phyloP scores from a whole-genome alignment of 1,140 invertebrate species.

The Sitobion miscanthi region DNA sequence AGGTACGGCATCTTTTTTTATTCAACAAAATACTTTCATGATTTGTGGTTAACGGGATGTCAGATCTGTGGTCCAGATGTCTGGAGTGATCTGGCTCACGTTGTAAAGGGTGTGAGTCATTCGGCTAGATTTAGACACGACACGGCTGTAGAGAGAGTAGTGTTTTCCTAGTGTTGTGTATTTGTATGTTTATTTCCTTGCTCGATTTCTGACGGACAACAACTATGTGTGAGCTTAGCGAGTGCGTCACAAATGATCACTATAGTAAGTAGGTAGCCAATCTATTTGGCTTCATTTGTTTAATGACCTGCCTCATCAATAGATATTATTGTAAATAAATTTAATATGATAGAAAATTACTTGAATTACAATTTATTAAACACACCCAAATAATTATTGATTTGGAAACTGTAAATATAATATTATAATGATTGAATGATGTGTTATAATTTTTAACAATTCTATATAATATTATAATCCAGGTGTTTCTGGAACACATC shows the following conservation, averaged over 20 bases:
- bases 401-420: neutral
- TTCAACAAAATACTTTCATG: slow-evolving; percentile 38
- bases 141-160: slow-evolving; percentile 49
- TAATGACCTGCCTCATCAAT: neutral
- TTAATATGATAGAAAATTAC: neutral
- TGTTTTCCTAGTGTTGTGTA: slow-evolving; percentile 48
- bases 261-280: slow-evolving; percentile 48
- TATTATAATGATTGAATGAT: neutral
- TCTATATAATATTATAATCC: neutral
- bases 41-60: slow-evolving; percentile 49
- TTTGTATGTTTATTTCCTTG: slow-evolving; percentile 56
- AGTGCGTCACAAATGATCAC: slow-evolving; percentile 47
- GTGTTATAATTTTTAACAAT: neutral
- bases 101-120: slow-evolving; percentile 55
- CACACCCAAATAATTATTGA: neutral
- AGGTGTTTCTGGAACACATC: slow-evolving; percentile 40
- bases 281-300: neutral
- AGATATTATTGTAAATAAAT: neutral
- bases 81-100: slow-evolving; percentile 56
- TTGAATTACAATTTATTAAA: neutral
- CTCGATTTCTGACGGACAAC: slow-evolving; percentile 49
- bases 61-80: slow-evolving; percentile 55
- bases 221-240: slow-evolving; percentile 53
- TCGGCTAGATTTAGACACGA: slow-evolving; percentile 55
- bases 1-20: neutral